These are phyloP conservation scores for Petroica traversi DNA, from an alignment of 2,113 vertebrate species.

Conservation along the genomic window DNA sequence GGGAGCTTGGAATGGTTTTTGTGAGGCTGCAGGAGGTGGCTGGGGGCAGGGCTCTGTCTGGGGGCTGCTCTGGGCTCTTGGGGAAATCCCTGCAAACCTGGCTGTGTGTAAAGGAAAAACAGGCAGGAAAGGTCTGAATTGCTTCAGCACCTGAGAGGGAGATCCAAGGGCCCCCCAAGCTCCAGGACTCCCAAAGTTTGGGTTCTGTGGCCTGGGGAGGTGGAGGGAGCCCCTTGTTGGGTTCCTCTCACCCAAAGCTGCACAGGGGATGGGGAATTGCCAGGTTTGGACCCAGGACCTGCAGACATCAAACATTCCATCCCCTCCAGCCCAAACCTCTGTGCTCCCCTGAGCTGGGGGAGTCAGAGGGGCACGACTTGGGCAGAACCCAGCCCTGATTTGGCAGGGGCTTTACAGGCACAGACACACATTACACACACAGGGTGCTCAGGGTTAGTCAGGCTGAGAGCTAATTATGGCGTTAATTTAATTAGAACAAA, in stretches of 20 bases:
- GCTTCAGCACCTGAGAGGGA: not conserved
- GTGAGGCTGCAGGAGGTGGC: fast-evolving
- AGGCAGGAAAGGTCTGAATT: not conserved
- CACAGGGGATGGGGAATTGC: not conserved
- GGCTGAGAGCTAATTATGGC: not conserved
- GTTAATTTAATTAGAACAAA: not conserved
- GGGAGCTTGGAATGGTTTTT: not conserved
- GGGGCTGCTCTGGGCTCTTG: not conserved
- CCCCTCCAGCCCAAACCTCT: not conserved
- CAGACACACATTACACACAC: not conserved
- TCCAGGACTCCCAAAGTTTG: not conserved
- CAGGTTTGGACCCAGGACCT: not conserved
- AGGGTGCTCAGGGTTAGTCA: not conserved
- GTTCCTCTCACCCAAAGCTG: not conserved
- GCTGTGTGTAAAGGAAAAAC: fast-evolving
- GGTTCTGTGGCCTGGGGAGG: fast-evolving
- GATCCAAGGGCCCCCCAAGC: not conserved
- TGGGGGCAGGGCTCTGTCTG: not conserved
- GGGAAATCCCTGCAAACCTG: fast-evolving
- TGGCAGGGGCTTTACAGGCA: not conserved
- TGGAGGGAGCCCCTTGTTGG: fast-evolving
- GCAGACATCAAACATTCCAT: not conserved
- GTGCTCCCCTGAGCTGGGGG: fast-evolving
- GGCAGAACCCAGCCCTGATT: not conserved
- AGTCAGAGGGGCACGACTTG: not conserved